Evolutionary conservation across 2,888 invertebrate genomes (phyloP).

Genomic region (Halictus quadricinctus): DNA sequence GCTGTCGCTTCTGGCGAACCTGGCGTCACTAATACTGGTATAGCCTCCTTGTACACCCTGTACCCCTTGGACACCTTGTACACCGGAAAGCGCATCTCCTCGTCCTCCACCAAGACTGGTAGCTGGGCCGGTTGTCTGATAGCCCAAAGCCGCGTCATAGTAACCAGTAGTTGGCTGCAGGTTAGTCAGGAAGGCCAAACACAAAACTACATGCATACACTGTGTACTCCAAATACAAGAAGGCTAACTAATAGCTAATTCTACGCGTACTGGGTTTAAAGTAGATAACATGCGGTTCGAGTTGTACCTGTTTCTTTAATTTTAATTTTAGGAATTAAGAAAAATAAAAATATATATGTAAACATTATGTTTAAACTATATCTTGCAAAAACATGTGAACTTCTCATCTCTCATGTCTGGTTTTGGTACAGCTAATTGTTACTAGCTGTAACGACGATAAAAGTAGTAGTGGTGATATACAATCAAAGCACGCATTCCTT

Average conservation of each 20-base stretch:
- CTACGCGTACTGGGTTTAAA: conserved; percentile 69
- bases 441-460: neutral
- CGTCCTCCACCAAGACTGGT: conserved; percentile 88
- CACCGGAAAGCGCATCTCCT: conserved; percentile 87
- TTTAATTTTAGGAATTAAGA: neutral
- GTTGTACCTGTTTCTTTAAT: conserved; percentile 42
- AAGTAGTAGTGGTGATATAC: neutral
- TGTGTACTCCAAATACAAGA: conserved; percentile 81
- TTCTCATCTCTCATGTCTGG: neutral
- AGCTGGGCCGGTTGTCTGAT: conserved; percentile 86
- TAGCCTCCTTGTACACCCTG: conserved; percentile 84
- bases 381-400: neutral
- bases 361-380: neutral
- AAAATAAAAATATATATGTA: neutral
- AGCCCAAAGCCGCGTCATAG: conserved; percentile 87
- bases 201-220: conserved; percentile 82
- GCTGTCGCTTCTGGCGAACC: conserved; percentile 89
- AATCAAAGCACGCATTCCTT: neutral
- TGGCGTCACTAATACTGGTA: conserved; percentile 87
- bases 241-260: conserved; percentile 77
- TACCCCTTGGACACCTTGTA: conserved; percentile 82
- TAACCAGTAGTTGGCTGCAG: conserved; percentile 85
- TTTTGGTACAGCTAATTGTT: conserved; percentile 11
- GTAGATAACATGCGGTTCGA: conserved; percentile 54
- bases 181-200: conserved; percentile 82